These are phyloP conservation scores for Charanyca ferruginea DNA, from an alignment of 2,888 invertebrate species.

Conservation along the genomic window DNA sequence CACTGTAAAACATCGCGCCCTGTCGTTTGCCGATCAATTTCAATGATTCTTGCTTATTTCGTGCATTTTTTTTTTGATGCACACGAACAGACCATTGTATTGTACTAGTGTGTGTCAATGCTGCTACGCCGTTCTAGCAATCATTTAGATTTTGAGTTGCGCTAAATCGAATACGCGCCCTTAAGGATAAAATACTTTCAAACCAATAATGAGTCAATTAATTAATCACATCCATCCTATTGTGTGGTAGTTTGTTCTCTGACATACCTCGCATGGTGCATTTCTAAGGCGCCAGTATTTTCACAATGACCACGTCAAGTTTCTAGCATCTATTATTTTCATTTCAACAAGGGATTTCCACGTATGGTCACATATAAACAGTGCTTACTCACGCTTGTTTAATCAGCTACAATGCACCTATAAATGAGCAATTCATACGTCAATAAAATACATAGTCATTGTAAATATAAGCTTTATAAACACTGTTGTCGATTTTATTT, in stretches of 20 bases:
- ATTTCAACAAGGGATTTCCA: slow-evolving; percentile 83
- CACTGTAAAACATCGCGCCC: no score
- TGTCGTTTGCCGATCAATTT: no score
- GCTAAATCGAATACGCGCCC: no score
- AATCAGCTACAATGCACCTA: slow-evolving; percentile 70
- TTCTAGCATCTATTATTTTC: slow-evolving; percentile 81
- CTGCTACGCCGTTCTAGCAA: no score
- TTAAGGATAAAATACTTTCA: slow-evolving; percentile 6
- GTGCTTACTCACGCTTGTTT: slow-evolving; percentile 74
- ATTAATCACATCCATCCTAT: slow-evolving; percentile 71
- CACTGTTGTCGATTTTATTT: slow-evolving; percentile 75
- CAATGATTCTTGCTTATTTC: no score
- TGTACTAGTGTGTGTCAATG: no score
- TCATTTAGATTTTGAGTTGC: no score
- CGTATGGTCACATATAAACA: slow-evolving; percentile 68
- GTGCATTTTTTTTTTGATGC: no score
- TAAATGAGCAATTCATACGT: slow-evolving; percentile 72
- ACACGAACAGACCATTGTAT: no score
- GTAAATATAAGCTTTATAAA: slow-evolving; percentile 65
- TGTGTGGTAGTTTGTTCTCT: slow-evolving; percentile 70
- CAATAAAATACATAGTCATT: slow-evolving; percentile 67
- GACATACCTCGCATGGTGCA: slow-evolving; percentile 59
- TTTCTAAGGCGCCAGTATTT: slow-evolving; percentile 72
- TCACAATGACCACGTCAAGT: slow-evolving; percentile 73
- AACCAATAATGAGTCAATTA: slow-evolving; percentile 53